phyloP scores from a whole-genome alignment of 2,113 vertebrate species.

The Penelope pileata region DNA sequence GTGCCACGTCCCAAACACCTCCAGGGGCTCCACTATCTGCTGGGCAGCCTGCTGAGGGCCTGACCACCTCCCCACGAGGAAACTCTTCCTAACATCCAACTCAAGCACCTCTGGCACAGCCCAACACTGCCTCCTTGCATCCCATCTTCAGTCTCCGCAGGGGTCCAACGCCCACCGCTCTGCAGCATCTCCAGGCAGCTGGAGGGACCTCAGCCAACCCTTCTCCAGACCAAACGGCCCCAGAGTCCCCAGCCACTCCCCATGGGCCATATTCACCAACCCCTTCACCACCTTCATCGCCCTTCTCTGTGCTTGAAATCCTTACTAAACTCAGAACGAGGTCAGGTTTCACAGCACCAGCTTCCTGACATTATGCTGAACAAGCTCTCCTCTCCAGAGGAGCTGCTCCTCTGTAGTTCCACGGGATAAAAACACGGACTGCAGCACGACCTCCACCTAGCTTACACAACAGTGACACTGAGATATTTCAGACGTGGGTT shows the following conservation, averaged over 20 bases:
- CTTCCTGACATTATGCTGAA: rapidly evolving
- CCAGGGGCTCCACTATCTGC: neutral
- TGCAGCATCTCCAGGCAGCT: neutral
- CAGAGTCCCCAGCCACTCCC: neutral
- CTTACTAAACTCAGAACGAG: neutral
- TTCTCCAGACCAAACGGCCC: neutral
- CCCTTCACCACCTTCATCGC: neutral
- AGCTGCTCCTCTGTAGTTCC: neutral
- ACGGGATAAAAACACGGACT: rapidly evolving
- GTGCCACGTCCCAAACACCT: neutral
- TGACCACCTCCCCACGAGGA: neutral
- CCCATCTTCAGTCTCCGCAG: neutral
- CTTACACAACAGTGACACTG: rapidly evolving
- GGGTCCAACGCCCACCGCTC: too few species aligned
- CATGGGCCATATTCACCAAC: neutral
- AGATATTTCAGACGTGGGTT: rapidly evolving
- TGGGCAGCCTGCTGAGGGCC: neutral
- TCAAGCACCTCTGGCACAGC: neutral
- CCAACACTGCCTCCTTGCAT: neutral
- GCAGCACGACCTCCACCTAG: rapidly evolving
- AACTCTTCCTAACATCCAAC: neutral
- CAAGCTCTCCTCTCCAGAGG: neutral
- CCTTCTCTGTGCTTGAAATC: neutral
- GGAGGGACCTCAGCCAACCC: neutral
- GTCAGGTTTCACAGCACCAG: neutral